Evolutionary conservation across 2,113 vertebrate genomes (phyloP).

Genomic region (Syngnathus scovelli): DNA sequence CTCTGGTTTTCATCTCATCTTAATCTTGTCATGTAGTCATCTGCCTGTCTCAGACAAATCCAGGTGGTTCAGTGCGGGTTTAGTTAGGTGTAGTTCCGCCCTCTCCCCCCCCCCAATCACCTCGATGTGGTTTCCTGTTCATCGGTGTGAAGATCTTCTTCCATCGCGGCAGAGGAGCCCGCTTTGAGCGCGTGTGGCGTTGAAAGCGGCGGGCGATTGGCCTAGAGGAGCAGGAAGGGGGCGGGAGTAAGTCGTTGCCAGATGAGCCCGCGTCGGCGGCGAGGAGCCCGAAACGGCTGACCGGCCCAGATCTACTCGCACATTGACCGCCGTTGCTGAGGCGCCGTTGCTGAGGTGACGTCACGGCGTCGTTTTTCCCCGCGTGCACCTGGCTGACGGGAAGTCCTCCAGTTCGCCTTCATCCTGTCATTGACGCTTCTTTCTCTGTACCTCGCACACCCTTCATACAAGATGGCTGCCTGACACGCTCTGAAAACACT

Average conservation of each 20-base stretch:
- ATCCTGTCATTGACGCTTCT: neutral
- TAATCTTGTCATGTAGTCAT: neutral
- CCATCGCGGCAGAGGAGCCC: neutral
- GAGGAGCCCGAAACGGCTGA: neutral
- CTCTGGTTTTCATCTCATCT: no score
- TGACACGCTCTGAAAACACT: neutral
- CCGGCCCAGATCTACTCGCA: neutral
- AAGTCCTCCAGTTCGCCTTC: neutral
- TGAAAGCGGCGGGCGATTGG: conserved; percentile 36
- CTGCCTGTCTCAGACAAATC: neutral
- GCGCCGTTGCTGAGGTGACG: neutral
- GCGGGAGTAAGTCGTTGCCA: neutral
- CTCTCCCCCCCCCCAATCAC: neutral
- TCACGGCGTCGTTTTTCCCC: neutral
- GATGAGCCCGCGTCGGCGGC: conserved; percentile 12
- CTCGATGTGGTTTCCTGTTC: conserved; percentile 71
- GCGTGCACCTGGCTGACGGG: conserved; percentile 4
- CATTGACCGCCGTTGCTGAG: no score
- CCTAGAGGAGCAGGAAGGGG: neutral
- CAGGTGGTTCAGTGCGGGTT: neutral
- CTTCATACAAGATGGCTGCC: neutral
- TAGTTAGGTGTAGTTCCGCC: neutral
- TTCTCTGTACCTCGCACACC: neutral
- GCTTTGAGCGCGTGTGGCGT: neutral
- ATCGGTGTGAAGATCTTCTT: conserved; percentile 52